A percentile compares a stretch with the other conserved stretches of the same genome.
Evolutionary conservation across 2,888 invertebrate genomes (phyloP).

Genomic region (Drosophila siamana): DNA sequence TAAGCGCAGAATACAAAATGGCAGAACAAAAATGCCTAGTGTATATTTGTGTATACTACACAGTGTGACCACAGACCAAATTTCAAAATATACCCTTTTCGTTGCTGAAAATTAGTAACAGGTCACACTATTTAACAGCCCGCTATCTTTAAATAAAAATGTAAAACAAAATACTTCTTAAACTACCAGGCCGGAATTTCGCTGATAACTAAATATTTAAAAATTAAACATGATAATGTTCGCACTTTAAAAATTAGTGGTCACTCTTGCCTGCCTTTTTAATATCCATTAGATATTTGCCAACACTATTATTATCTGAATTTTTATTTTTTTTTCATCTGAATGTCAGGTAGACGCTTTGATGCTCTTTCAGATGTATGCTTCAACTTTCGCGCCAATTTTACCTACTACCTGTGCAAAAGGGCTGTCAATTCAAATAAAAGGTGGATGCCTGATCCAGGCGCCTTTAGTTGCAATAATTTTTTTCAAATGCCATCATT

Average conservation of each 20-base stretch:
- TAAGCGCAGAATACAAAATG: constrained; percentile 55
- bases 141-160: not conserved
- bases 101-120: not conserved
- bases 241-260: not conserved
- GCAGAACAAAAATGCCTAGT: constrained; percentile 48
- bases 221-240: not conserved
- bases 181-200: too few relatives aligned
- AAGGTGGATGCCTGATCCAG: not conserved
- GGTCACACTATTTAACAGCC: constrained; percentile 15
- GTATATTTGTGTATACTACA: constrained; percentile 49
- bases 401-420: constrained; percentile 10
- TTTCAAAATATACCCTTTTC: constrained; percentile 14
- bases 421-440: not conserved
- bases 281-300: not conserved
- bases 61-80: not conserved
- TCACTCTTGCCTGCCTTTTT: not conserved
- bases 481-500: constrained; percentile 41
- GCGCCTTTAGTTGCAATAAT: constrained; percentile 24
- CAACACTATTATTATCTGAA: constrained; percentile 9
- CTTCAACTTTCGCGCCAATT: not conserved
- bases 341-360: constrained; percentile 9
- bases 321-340: not conserved
- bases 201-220: not conserved
- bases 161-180: not conserved
- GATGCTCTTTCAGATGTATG: constrained; percentile 26